phyloP scores from a whole-genome alignment of 2,113 vertebrate genomes.

The Solea senegalensis region DNA sequence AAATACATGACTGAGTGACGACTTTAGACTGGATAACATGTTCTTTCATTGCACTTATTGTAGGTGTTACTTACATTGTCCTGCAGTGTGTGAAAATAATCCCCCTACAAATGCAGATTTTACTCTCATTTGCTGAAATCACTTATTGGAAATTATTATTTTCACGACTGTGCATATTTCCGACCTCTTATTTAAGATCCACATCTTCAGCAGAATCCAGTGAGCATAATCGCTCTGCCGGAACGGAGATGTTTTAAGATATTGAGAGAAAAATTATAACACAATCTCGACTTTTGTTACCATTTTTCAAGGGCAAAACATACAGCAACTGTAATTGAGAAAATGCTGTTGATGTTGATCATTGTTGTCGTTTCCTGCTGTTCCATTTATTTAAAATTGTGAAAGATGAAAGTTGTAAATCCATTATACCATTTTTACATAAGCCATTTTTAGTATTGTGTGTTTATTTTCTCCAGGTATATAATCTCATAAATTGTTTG shows the following conservation, averaged over 20 bases:
- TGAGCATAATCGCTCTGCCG: background rate
- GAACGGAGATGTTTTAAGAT: background rate
- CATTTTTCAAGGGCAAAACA: background rate
- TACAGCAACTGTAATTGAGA: no score
- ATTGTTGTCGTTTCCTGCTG: background rate
- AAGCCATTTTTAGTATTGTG: background rate
- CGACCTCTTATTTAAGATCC: background rate
- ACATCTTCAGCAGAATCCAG: background rate
- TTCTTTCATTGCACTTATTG: no score
- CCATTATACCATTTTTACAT: no score
- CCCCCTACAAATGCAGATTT: background rate
- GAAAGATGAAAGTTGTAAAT: background rate
- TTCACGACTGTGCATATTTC: background rate
- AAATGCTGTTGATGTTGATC: no score
- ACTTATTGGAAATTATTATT: no score
- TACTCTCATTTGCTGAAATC: background rate
- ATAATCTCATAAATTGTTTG: background rate
- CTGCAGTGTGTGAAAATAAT: no score
- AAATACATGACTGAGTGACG: background rate
- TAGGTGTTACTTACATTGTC: no score
- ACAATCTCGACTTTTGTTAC: background rate
- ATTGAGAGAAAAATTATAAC: background rate
- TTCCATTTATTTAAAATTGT: background rate
- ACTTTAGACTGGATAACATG: background rate
- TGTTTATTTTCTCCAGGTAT: conserved; percentile 8